Evolutionary conservation across 2,888 invertebrate species (phyloP).

Genomic region (Tethea ocularis): DNA sequence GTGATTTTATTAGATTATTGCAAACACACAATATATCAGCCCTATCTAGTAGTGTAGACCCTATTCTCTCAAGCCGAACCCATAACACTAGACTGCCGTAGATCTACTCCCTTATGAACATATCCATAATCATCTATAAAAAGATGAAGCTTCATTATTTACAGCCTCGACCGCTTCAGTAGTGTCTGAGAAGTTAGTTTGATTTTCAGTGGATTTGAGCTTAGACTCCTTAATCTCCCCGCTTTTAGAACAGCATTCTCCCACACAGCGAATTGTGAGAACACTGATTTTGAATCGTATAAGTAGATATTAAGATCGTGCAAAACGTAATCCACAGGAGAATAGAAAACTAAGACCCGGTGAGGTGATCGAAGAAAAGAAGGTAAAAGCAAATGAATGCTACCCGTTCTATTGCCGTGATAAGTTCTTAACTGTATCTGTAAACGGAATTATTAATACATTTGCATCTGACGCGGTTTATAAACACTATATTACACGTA

Average conservation of each 20-base stretch:
- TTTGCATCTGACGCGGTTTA: constrained; percentile 75
- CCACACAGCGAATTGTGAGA: constrained; percentile 55
- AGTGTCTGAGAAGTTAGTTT: constrained; percentile 52
- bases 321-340: constrained; percentile 86
- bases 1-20: constrained; percentile 40
- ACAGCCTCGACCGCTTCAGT: constrained; percentile 63
- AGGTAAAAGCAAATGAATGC: constrained; percentile 89
- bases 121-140: constrained; percentile 63
- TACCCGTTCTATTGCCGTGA: constrained; percentile 79
- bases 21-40: constrained; percentile 43
- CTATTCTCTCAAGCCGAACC: constrained; percentile 83
- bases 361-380: constrained; percentile 96
- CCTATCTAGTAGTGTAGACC: constrained; percentile 68
- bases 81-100: constrained; percentile 70
- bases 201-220: constrained; percentile 60
- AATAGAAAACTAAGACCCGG: constrained; percentile 97
- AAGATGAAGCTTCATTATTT: constrained; percentile 64
- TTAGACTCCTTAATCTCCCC: constrained; percentile 68
- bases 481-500: constrained; percentile 48
- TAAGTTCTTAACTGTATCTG: constrained; percentile 74
- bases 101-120: constrained; percentile 53
- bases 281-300: constrained; percentile 51
- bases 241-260: constrained; percentile 66
- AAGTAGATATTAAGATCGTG: constrained; percentile 75
- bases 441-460: constrained; percentile 71